A percentile compares a stretch with the other conserved stretches of the same genome.
phyloP scores from a whole-genome alignment of 2,113 vertebrate species.

The Percina caprodes region DNA sequence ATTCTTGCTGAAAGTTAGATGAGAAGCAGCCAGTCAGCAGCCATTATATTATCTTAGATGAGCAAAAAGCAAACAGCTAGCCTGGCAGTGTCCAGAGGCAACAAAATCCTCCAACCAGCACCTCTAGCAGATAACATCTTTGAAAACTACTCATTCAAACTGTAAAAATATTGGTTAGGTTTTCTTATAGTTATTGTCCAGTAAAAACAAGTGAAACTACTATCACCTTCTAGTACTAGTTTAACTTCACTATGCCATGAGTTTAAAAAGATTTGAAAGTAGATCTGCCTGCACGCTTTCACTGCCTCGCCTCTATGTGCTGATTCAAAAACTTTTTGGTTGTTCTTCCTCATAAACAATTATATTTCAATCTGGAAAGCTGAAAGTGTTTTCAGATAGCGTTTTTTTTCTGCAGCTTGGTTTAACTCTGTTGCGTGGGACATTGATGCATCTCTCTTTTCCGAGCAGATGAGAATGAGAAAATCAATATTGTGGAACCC shows the following conservation, averaged over 20 bases:
- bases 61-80: no score
- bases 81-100: no score
- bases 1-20: not conserved
- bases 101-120: no score
- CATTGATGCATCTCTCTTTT: slow-evolving; percentile 8
- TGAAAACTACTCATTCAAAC: not conserved
- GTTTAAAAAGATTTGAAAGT: not conserved
- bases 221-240: not conserved
- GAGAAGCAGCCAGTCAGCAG: not conserved
- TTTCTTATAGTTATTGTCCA: not conserved
- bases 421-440: not conserved
- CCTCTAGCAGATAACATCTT: not conserved
- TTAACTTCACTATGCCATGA: no score
- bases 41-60: not conserved
- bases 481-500: slow-evolving; percentile 45
- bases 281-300: not conserved
- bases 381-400: not conserved
- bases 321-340: not conserved
- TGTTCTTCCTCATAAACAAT: not conserved
- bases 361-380: not conserved
- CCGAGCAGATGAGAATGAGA: slow-evolving; percentile 24
- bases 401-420: not conserved
- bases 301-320: not conserved
- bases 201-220: not conserved
- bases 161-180: not conserved